Conservation (phyloP, 2,888 invertebrate species). For the Taenaris catops region DNA sequence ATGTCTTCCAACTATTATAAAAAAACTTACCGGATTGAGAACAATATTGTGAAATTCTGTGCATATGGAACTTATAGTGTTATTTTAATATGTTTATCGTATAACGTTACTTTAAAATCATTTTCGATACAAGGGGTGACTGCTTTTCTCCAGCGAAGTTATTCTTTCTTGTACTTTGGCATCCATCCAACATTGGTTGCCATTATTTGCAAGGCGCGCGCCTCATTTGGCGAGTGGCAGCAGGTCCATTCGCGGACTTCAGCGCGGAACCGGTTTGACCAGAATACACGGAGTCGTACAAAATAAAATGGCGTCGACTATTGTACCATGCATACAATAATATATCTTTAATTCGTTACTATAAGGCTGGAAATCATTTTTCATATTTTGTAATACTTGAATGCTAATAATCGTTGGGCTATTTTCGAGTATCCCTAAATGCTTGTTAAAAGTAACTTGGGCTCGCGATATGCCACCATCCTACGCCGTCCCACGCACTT, state of each 20-base stretch:
- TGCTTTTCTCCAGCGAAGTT: conserved; percentile 21
- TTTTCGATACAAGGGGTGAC: conserved; percentile 1
- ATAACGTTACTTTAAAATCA: too few species aligned
- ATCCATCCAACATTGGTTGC: conserved; percentile 36
- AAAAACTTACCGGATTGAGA: too few species aligned
- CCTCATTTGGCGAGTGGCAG: conserved; percentile 68
- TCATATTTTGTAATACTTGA: conserved; percentile 29
- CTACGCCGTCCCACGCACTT: conserved; percentile 20
- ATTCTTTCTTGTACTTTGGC: conserved; percentile 32
- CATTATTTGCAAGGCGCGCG: conserved; percentile 57
- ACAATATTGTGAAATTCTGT: too few species aligned
- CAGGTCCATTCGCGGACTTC: conserved; percentile 68
- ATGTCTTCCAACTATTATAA: too few species aligned
- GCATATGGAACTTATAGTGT: too few species aligned
- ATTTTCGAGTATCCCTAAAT: conserved; percentile 50
- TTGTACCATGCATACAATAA: conserved; percentile 35
- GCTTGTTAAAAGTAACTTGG: conserved; percentile 32
- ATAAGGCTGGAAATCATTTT: conserved; percentile 38
- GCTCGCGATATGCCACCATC: conserved; percentile 25
- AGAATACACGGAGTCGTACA: conserved; percentile 61
- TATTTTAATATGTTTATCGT: too few species aligned
- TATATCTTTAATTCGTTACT: conserved; percentile 33
- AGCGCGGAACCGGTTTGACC: conserved; percentile 68
- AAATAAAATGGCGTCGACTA: conserved; percentile 50
- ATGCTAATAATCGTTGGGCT: conserved; percentile 40